Percentiles rank a stretch among this genome's conserved stretches.
These are phyloP conservation scores for Norana najaformis DNA, from an alignment of 2,888 invertebrate species.

Conservation along the genomic window DNA sequence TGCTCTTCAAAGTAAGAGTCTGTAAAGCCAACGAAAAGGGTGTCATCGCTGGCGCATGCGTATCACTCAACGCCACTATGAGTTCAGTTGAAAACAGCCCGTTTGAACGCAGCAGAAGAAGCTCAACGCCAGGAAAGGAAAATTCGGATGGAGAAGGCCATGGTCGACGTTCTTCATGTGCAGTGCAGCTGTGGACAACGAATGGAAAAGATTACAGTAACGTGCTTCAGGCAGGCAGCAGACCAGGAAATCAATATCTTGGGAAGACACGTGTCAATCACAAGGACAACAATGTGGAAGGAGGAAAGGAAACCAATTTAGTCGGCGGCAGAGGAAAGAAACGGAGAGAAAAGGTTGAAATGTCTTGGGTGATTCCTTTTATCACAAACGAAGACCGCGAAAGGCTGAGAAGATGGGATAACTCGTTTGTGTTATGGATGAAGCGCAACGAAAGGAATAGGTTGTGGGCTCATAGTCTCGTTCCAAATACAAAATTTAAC, in stretches of 20 bases:
- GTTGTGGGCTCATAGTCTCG: not conserved
- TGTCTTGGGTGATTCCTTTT: not conserved
- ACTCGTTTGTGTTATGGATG: not conserved
- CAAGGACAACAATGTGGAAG: not conserved
- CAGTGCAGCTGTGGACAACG: not conserved
- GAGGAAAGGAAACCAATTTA: too few species aligned
- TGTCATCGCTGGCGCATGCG: not conserved
- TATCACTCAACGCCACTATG: not conserved
- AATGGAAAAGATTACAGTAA: not conserved
- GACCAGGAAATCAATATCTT: not conserved
- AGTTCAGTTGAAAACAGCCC: not conserved
- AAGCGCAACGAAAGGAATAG: not conserved
- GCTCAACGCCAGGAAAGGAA: not conserved
- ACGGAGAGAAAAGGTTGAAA: not conserved
- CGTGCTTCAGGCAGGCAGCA: too few species aligned
- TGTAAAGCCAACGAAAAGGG: not conserved
- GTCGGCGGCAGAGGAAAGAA: not conserved
- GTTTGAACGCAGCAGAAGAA: not conserved
- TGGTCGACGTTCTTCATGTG: not conserved
- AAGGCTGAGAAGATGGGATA: too few species aligned
- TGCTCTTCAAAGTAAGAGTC: too few species aligned
- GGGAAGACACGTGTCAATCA: not conserved
- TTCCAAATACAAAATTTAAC: not conserved
- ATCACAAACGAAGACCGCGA: too few species aligned
- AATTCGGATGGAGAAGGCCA: not conserved